Evolutionary conservation across 2,797 vertebrate species (phyloP).

Genomic region (Onychomys arenicola): DNA sequence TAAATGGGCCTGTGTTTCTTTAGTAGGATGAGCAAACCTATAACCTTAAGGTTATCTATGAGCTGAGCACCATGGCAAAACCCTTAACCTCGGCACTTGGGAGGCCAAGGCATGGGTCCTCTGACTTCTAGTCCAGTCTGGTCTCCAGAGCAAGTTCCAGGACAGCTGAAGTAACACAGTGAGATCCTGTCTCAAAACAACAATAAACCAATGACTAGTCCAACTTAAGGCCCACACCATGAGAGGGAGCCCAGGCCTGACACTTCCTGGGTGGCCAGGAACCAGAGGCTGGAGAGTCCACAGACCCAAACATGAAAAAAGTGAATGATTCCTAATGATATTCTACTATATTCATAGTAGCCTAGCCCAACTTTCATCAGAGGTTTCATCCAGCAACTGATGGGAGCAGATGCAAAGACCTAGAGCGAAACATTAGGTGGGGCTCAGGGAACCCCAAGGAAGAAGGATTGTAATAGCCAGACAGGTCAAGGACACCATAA

Average conservation of each 20-base stretch:
- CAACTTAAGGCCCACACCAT: not conserved
- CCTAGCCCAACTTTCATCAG: not conserved
- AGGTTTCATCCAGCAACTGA: not conserved
- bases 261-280: not conserved
- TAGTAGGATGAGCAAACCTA: not conserved
- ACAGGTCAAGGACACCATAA: not conserved
- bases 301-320: not conserved
- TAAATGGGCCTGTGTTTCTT: not conserved
- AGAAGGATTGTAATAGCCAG: not conserved
- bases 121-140: not conserved
- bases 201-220: not conserved
- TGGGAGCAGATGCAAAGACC: not conserved
- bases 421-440: not conserved
- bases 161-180: too few relatives aligned
- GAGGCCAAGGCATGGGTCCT: not conserved
- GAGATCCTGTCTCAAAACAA: not conserved
- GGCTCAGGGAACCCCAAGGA: not conserved
- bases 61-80: not conserved
- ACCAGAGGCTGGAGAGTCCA: not conserved
- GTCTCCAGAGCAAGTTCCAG: not conserved
- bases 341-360: not conserved
- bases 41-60: not conserved
- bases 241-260: not conserved
- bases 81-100: not conserved
- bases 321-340: not conserved